Evolutionary conservation across 2,797 vertebrate species (phyloP), one percentile per base, ranked within the genome.

Genomic region (Chaunax sp.): DNA sequence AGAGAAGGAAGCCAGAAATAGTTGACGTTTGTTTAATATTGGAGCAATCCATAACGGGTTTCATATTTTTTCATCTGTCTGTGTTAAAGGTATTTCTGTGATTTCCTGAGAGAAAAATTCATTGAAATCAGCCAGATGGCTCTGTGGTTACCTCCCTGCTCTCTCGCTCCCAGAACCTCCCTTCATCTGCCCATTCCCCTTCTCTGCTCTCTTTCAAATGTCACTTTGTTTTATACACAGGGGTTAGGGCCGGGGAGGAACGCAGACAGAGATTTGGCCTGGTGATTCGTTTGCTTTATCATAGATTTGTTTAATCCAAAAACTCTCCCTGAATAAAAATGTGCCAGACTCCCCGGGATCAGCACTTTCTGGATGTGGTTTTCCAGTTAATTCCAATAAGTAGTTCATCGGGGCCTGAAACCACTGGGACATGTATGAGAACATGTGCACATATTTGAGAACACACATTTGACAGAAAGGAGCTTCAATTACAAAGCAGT

Each of bases 131-230:
- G 59, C 81, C 81, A 90, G 70, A 90, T 87, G 81, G 75, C 62
- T 86, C 40, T 63, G 75, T 53, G 68, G 82, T 64, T 78, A 76
- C 72, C 80, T 84, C 77, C 68, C 75, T 74, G 67, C 57, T 77
- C 75, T 80, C 79, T 75, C 44, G 38, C 73, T 87, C 75, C 80
- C 72, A 71, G 73, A 72, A 77, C 68, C 82, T 85, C 68, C 65
- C 80, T 77, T 81, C 78, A 79, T 87, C 78, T 85, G 75, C 79
- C 74, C 64, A 58, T 64, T 83, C 72, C 64, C 52, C 68, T 64
- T 74, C 77, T 85, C 90, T 93, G 92, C 75, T 83, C 87, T 91
- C 51, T 90, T 86, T 94, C 93, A 95, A 82, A 91, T 79, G 90
- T 93, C 92, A 92, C 84, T 84, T 88, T 92, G 87, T 92, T 93